phyloP scores from a whole-genome alignment of 2,888 invertebrate genomes.

The Meiosimyza platycephala region DNA sequence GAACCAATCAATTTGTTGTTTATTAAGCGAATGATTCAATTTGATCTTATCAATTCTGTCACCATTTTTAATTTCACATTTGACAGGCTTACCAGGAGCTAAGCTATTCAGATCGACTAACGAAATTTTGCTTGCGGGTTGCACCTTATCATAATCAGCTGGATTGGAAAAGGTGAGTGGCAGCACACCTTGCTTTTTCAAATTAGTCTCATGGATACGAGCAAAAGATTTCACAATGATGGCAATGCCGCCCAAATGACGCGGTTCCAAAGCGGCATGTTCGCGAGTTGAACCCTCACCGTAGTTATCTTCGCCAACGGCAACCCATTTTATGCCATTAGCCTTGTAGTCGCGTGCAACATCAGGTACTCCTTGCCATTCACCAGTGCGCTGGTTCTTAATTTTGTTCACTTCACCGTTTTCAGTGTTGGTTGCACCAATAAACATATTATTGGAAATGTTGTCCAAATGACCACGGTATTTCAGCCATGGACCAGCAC shows the following conservation, averaged over 20 bases:
- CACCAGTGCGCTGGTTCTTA: constrained; percentile 87
- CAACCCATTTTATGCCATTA: constrained; percentile 86
- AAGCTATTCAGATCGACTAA: constrained; percentile 84
- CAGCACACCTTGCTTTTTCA: constrained; percentile 98
- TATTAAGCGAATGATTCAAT: constrained; percentile 96
- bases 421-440: constrained; percentile 90
- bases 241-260: constrained; percentile 93
- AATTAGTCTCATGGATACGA: constrained; percentile 98
- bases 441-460: constrained; percentile 99
- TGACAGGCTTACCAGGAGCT: constrained; percentile 90
- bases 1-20: constrained; percentile 98
- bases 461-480: constrained; percentile 99
- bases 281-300: constrained; percentile 94
- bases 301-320: constrained; percentile 89
- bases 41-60: constrained; percentile 86
- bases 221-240: constrained; percentile 99
- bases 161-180: constrained; percentile 95
- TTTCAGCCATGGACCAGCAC: constrained; percentile 99
- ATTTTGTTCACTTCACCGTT: constrained; percentile 93
- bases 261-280: constrained; percentile 97
- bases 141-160: constrained; percentile 95
- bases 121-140: constrained; percentile 85
- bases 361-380: constrained; percentile 92
- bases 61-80: constrained; percentile 90
- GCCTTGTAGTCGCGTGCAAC: constrained; percentile 96